These are phyloP conservation scores for Fissipunctia ypsillon DNA, from an alignment of 2,888 invertebrate species.

Conservation along the genomic window DNA sequence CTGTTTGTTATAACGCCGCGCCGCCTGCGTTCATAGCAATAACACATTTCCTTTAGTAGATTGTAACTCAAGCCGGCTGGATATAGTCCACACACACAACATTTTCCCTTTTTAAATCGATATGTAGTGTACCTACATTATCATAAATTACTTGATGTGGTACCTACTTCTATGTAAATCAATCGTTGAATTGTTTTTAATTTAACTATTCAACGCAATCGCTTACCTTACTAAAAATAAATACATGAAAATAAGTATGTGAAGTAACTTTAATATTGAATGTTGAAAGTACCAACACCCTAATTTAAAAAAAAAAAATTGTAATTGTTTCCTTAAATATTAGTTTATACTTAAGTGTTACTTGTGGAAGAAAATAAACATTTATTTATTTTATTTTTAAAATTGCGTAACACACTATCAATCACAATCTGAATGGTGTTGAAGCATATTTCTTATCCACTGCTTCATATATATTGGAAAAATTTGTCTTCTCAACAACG, in stretches of 20 bases:
- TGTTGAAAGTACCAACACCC: conserved; percentile 10
- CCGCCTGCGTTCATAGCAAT: conserved; percentile 6
- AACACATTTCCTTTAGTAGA: conserved; percentile 32
- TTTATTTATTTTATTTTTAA: too few relatives aligned
- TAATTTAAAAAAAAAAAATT: too few relatives aligned
- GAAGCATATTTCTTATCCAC: too few relatives aligned
- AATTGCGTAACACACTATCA: too few relatives aligned
- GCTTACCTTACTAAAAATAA: not conserved
- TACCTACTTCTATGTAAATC: conserved; percentile 11
- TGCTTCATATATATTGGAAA: too few relatives aligned
- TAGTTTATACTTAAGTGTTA: too few relatives aligned
- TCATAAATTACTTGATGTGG: conserved; percentile 11
- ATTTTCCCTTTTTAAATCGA: conserved; percentile 31
- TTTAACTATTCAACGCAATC: conserved; percentile 1
- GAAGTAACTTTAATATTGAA: conserved; percentile 6
- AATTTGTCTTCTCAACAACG: too few relatives aligned
- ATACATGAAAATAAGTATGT: not conserved
- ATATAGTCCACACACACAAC: conserved; percentile 4
- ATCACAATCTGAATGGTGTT: too few relatives aligned
- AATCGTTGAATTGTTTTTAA: conserved; percentile 2
- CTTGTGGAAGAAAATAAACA: too few relatives aligned
- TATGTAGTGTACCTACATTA: conserved; percentile 8
- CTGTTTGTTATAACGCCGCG: not conserved
- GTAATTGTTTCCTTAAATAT: too few relatives aligned
- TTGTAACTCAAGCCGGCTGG: conserved; percentile 23